These are phyloP conservation scores for Bombus superbus DNA, from an alignment of 1,140 invertebrate genomes.

Conservation along the genomic window DNA sequence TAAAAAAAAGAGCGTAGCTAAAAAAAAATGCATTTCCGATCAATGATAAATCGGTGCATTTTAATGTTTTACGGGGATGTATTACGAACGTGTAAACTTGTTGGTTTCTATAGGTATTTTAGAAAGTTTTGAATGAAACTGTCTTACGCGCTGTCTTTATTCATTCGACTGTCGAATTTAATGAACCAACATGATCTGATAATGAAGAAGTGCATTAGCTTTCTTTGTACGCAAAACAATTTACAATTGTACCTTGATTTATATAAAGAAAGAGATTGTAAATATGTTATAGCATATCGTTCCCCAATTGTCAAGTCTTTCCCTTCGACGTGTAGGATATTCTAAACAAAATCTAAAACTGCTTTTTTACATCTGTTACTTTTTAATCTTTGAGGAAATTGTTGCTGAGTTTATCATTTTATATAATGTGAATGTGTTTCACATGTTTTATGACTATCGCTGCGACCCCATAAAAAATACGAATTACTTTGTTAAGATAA, in stretches of 20 bases:
- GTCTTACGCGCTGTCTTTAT: neutral
- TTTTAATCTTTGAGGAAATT: slow-evolving; percentile 29
- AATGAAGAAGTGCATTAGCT: slow-evolving; percentile 38
- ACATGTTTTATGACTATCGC: neutral
- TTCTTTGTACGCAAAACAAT: slow-evolving; percentile 51
- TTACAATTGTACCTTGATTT: slow-evolving; percentile 62
- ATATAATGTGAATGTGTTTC: slow-evolving; percentile 21
- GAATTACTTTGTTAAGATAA: neutral
- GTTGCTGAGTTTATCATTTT: slow-evolving; percentile 45
- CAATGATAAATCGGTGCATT: slow-evolving; percentile 18
- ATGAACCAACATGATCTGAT: slow-evolving; percentile 29
- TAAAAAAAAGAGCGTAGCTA: neutral
- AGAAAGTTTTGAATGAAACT: neutral
- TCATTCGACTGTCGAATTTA: slow-evolving; percentile 24
- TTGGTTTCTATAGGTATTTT: slow-evolving; percentile 2
- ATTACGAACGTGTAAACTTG: neutral
- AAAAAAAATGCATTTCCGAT: slow-evolving; percentile 36
- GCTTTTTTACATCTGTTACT: slow-evolving; percentile 25
- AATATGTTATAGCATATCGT: slow-evolving; percentile 61
- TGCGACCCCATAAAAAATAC: neutral
- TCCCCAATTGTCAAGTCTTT: slow-evolving; percentile 60
- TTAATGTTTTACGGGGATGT: slow-evolving; percentile 17
- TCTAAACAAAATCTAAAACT: slow-evolving; percentile 45
- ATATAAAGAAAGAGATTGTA: slow-evolving; percentile 61
- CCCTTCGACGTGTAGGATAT: slow-evolving; percentile 17